Base-by-base conservation (phyloP, 2,888 invertebrate species). In the Aleiodes leptofemur region DNA sequence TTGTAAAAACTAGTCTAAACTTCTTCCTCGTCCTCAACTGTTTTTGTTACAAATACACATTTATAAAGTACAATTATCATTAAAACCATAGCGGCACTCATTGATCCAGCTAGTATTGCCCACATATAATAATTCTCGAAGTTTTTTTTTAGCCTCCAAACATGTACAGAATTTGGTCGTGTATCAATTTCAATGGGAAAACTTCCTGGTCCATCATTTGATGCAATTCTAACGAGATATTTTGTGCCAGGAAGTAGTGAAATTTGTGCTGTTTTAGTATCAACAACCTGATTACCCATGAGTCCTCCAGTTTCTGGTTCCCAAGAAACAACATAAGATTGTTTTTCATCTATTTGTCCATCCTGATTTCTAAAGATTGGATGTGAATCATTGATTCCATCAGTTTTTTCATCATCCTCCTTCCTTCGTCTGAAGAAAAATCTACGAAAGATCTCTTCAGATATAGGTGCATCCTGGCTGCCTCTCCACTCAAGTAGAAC, bases 251-350 rank as follows among this genome's bases (percentile, higher is more conserved):
- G 87, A 0, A 87, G 80, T n/a, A 89, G 79, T 14, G 88, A 88
- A 56, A 89, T 89, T 74, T 89, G 88, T 0, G 88, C 88, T 0
- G 80, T 83, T 53, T 85, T 85, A 3, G 86, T 83, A 38, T 89
- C 88, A 0, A 88, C 85, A 0, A 88, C 88, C 74, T 89, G 89
- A 69, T 89, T 89, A 13, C 89, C 89, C 87, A 87, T 89, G 4
- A 88, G 79, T 9, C 89, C 89, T 0, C 89, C 89, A 1, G 88
- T 82, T 70, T 88, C 86, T 0, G 89, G 88, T 68, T 88, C 87
- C 89, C 89, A 89, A 4, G 88, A 87, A 0, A 89, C 87, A 7
- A 89, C 86, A 73, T 83, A 89, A 0, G 87, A 85, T 43, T 86
- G 83, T 50, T 83, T 83, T 5, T 73, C 77, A 4, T 29, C n/a